Conservation (phyloP, 2,797 vertebrate genomes). For the Tadarida brasiliensis region DNA sequence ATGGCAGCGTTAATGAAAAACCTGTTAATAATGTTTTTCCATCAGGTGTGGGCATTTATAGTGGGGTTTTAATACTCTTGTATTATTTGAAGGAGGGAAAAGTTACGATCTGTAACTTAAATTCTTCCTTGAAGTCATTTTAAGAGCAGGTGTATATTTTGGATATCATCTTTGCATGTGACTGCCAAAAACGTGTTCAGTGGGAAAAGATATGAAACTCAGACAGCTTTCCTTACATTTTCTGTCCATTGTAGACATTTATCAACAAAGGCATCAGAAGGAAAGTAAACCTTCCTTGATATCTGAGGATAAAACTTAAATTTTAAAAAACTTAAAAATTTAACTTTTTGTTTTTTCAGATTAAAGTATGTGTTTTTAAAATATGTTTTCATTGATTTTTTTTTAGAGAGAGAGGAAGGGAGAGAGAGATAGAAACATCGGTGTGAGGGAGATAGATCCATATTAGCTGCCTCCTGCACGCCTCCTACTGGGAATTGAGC, state of each 20-base stretch:
- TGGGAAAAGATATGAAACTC: not conserved
- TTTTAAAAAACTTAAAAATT: not conserved
- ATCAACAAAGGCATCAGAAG: slow-evolving; percentile 39
- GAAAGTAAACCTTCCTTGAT: slow-evolving; percentile 50
- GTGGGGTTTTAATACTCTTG: slow-evolving; percentile 4
- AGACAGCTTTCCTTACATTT: slow-evolving; percentile 38
- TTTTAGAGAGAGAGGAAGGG: too few relatives aligned
- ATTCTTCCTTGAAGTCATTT: not conserved
- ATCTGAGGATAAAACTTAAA: slow-evolving; percentile 35
- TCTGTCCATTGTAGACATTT: not conserved
- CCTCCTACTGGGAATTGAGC: too few relatives aligned
- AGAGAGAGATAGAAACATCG: too few relatives aligned
- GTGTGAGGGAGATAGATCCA: too few relatives aligned
- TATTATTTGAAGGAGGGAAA: not conserved
- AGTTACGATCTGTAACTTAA: not conserved
- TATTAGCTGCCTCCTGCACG: too few relatives aligned
- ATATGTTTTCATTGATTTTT: too few relatives aligned
- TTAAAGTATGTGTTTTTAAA: not conserved
- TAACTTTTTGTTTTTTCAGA: slow-evolving; percentile 33
- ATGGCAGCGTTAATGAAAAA: not conserved
- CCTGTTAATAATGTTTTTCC: not conserved
- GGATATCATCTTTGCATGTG: slow-evolving; percentile 6
- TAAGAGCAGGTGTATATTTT: slow-evolving; percentile 36
- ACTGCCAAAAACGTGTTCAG: slow-evolving; percentile 38
- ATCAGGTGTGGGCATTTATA: not conserved